Conservation (phyloP, 2,113 vertebrate genomes). For the Orthonyx spaldingii region DNA sequence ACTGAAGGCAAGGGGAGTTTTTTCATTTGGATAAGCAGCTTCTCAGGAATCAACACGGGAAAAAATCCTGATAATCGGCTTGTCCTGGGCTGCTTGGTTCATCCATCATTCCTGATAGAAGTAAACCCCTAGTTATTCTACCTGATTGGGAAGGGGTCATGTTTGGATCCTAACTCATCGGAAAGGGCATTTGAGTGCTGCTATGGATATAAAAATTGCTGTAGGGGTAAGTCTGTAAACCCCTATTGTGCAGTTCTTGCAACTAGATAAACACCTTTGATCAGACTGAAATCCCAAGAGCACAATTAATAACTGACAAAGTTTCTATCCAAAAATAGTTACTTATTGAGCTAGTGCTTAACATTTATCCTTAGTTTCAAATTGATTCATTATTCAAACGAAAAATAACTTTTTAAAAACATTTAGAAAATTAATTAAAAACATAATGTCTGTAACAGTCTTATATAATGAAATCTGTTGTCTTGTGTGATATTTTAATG, state of each 20-base stretch:
- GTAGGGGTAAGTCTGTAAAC: neutral
- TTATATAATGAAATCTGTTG: neutral
- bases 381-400: neutral
- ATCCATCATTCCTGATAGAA: neutral
- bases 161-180: neutral
- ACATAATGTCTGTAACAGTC: neutral
- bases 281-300: neutral
- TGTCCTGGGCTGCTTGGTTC: neutral
- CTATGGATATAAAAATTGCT: neutral
- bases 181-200: neutral
- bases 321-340: neutral
- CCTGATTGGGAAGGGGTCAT: neutral
- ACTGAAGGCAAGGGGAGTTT: neutral
- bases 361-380: neutral
- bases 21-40: neutral
- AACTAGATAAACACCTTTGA: neutral
- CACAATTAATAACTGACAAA: neutral
- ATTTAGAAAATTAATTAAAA: conserved; percentile 14
- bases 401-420: conserved; percentile 16
- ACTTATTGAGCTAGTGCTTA: neutral
- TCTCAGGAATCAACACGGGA: neutral
- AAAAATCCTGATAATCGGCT: neutral
- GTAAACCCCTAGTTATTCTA: neutral
- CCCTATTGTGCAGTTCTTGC: neutral
- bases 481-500: neutral